These are phyloP conservation scores for honey bee (Apis mellifera) DNA, from an alignment of 1,140 invertebrate genomes.

Conservation along the genomic window DNA sequence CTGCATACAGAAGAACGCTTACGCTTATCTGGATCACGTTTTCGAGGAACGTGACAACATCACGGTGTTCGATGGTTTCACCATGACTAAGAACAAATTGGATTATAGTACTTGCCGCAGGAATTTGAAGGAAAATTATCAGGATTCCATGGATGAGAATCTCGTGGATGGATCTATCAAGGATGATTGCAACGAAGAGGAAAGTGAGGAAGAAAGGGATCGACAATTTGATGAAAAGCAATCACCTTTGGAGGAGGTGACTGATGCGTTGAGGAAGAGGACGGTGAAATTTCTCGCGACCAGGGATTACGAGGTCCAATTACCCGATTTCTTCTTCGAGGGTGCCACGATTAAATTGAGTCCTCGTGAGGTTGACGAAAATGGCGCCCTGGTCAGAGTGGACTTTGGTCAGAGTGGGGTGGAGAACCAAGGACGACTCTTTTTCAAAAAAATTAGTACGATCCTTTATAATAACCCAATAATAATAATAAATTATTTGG, in stretches of 20 bases:
- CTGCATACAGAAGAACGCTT: constrained; percentile 90
- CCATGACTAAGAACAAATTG: constrained; percentile 86
- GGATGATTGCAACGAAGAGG: constrained; percentile 69
- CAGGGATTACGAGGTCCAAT: constrained; percentile 86
- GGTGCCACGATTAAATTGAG: constrained; percentile 87
- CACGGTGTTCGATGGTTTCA: constrained; percentile 86
- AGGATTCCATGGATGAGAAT: constrained; percentile 73
- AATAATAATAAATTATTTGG: too few species aligned
- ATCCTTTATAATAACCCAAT: neutral
- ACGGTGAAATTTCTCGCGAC: constrained; percentile 88
- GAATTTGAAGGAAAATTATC: constrained; percentile 68
- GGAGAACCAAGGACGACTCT: constrained; percentile 82
- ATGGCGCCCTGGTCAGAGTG: constrained; percentile 87
- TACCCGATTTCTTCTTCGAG: constrained; percentile 87
- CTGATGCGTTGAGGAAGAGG: constrained; percentile 85
- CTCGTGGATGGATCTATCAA: constrained; percentile 64
- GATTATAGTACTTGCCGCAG: constrained; percentile 82
- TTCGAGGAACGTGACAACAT: constrained; percentile 85
- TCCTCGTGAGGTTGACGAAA: constrained; percentile 86
- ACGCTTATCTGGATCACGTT: constrained; percentile 85
- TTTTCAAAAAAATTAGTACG: constrained; percentile 88
- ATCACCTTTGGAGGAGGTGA: constrained; percentile 87
- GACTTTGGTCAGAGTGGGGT: constrained; percentile 84
- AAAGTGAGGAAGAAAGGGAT: constrained; percentile 64
- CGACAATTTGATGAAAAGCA: constrained; percentile 74